Percentiles rank a stretch among this genome's conserved stretches.
These are phyloP conservation scores for Ophiothrix spiculata DNA, from an alignment of 35 echinoderm and acorn worm genomes.

Conservation along the genomic window DNA sequence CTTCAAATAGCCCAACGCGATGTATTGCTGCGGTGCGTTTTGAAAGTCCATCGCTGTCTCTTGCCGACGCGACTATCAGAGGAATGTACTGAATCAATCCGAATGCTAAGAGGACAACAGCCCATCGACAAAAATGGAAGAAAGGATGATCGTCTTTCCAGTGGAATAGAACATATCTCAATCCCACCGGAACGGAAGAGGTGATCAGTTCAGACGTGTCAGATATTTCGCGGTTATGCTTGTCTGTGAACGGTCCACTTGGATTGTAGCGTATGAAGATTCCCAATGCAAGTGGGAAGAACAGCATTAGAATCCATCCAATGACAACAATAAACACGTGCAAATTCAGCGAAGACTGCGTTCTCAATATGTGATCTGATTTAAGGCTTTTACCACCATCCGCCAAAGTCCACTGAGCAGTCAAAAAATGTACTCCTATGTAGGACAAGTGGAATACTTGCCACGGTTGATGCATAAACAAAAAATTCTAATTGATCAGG, in stretches of 20 bases:
- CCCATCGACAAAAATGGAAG: slow-evolving; percentile 28
- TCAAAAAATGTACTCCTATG: slow-evolving; percentile 56
- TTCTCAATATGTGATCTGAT: slow-evolving; percentile 1
- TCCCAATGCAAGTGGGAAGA: slow-evolving; percentile 40
- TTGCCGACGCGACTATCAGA: slow-evolving; percentile 21
- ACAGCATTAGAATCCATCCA: slow-evolving; percentile 38
- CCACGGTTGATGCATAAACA: not conserved
- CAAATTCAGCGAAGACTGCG: slow-evolving; percentile 14
- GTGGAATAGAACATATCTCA: slow-evolving; percentile 44
- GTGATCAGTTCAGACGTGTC: slow-evolving; percentile 23
- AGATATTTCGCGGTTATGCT: not conserved
- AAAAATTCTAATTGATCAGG: slow-evolving; percentile 38
- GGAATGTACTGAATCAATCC: slow-evolving; percentile 54
- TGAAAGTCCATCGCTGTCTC: slow-evolving; percentile 4
- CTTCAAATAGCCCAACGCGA: slow-evolving; percentile 14
- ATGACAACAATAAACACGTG: too few relatives aligned
- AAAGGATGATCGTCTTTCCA: not conserved
- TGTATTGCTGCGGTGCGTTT: slow-evolving; percentile 1
- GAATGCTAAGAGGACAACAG: slow-evolving; percentile 22
- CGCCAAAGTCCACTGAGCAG: slow-evolving; percentile 27
- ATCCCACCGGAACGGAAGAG: slow-evolving; percentile 50
- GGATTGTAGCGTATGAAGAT: slow-evolving; percentile 55
- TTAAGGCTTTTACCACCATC: not conserved
- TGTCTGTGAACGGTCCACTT: not conserved
- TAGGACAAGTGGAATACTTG: slow-evolving; percentile 31